Evolutionary conservation across 2,797 vertebrate species (phyloP).

Genomic region (Sebastes reedi): DNA sequence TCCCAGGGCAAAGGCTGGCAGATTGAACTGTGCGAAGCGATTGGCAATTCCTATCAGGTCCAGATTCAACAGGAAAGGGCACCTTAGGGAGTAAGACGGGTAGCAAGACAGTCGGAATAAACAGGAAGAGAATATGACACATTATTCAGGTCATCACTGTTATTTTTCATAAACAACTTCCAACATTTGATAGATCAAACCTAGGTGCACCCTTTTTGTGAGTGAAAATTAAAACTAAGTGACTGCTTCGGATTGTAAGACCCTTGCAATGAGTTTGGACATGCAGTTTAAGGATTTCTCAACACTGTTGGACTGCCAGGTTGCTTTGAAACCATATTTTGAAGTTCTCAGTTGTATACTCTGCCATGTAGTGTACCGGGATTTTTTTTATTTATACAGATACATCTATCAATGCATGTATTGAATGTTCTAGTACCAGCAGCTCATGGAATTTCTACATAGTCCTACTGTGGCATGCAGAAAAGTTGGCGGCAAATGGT

Average conservation of each 20-base stretch:
- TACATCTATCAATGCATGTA: not conserved
- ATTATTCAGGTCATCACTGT: not conserved
- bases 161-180: no score
- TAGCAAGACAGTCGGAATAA: not conserved
- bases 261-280: not conserved
- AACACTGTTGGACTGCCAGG: not conserved
- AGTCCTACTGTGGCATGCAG: not conserved
- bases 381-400: not conserved
- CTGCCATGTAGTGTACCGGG: not conserved
- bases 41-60: conserved; percentile 91
- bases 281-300: not conserved
- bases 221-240: not conserved
- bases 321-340: not conserved
- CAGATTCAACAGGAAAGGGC: conserved; percentile 90
- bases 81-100: conserved; percentile 76
- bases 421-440: not conserved
- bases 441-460: not conserved
- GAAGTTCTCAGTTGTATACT: not conserved
- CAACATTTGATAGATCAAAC: not conserved
- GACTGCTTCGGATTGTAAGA: not conserved
- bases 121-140: not conserved
- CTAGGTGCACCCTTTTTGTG: not conserved
- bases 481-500: not conserved
- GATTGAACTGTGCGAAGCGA: conserved; percentile 89
- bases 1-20: conserved; percentile 90